Conservation (phyloP, 1,140 invertebrate genomes). For the Bactericera cockerelli region DNA sequence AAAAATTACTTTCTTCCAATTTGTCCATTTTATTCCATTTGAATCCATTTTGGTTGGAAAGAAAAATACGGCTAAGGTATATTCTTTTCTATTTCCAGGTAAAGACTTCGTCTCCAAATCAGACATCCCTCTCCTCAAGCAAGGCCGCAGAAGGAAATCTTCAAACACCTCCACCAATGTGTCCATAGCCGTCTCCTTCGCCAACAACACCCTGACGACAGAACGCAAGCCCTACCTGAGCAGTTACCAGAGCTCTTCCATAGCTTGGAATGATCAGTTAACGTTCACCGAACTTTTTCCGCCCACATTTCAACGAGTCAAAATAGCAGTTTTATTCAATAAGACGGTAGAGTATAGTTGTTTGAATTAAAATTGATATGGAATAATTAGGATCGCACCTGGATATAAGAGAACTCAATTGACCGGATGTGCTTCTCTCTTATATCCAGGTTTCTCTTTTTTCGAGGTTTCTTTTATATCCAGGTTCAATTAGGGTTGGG, state of each 20-base stretch:
- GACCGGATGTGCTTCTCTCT: too few relatives aligned
- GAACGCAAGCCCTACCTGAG: not conserved
- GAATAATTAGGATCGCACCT: too few relatives aligned
- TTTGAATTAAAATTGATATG: too few relatives aligned
- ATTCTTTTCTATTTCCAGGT: too few relatives aligned
- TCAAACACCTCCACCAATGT: not conserved
- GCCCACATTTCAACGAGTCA: conserved; percentile 4
- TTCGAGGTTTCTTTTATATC: too few relatives aligned
- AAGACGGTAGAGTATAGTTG: not conserved
- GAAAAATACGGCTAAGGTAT: too few relatives aligned
- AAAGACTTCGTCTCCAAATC: not conserved
- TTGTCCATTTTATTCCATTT: too few relatives aligned
- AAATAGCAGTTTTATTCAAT: not conserved
- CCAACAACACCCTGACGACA: not conserved
- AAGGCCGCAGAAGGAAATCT: not conserved
- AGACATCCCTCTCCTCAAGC: not conserved
- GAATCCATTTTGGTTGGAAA: too few relatives aligned
- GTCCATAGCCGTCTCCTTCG: not conserved
- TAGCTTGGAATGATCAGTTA: not conserved
- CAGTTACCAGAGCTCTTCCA: not conserved
- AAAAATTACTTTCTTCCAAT: too few relatives aligned
- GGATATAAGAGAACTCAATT: too few relatives aligned
- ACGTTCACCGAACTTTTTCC: not conserved
- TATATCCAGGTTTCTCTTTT: too few relatives aligned
- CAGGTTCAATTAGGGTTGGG: too few relatives aligned